Evolutionary conservation across 1,140 invertebrate genomes (phyloP).

Genomic region (Sesamia nonagrioides): DNA sequence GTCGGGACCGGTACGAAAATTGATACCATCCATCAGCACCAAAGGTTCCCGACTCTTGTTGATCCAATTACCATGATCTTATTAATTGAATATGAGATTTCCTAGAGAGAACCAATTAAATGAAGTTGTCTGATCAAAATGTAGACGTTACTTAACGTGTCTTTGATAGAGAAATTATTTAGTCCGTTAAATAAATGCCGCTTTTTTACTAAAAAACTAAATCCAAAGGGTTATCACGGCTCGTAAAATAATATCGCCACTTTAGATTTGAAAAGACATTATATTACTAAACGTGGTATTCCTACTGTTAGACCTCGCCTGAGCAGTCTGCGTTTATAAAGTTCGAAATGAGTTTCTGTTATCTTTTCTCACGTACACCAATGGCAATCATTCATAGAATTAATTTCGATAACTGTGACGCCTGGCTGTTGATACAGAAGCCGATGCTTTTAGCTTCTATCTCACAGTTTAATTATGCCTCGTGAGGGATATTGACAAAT

Average conservation of each 20-base stretch:
- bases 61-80: conserved; percentile 71
- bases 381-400: conserved; percentile 82
- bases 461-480: conserved; percentile 73
- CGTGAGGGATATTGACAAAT: conserved; percentile 68
- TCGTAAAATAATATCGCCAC: conserved; percentile 69
- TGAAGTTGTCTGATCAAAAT: conserved; percentile 74
- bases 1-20: conserved; percentile 55
- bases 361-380: conserved; percentile 60
- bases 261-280: conserved; percentile 62
- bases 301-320: conserved; percentile 47
- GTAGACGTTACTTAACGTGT: conserved; percentile 75
- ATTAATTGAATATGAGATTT: conserved; percentile 77
- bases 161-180: conserved; percentile 71
- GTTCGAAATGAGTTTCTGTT: conserved; percentile 47
- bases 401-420: conserved; percentile 83
- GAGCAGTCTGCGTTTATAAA: conserved; percentile 44
- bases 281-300: conserved; percentile 55
- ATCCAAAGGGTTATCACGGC: conserved; percentile 57
- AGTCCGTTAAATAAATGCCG: conserved; percentile 69
- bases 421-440: conserved; percentile 79
- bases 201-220: conserved; percentile 66
- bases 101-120: conserved; percentile 72
- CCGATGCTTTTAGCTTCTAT: conserved; percentile 82
- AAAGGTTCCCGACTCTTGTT: conserved; percentile 50
- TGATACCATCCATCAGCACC: conserved; percentile 62